Evolutionary conservation across 2,797 vertebrate genomes (phyloP), one percentile per base, ranked within the genome.

Genomic region (Pseudochirops corinnae): DNA sequence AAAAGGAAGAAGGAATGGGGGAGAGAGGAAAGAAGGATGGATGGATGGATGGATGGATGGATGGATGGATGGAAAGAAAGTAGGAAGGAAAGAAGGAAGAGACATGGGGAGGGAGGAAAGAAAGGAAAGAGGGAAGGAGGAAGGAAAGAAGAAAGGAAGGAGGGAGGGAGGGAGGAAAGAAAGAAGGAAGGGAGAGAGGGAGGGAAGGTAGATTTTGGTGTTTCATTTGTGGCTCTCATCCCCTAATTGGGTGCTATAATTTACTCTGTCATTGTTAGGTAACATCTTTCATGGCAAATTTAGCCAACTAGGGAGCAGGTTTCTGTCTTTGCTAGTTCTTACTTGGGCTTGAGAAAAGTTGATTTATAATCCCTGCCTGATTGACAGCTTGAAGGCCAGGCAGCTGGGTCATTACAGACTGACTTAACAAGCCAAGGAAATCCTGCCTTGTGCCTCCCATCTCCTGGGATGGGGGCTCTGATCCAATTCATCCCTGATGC

Each of bases 261-360:
- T 93, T 92, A 60, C 26, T 24, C 6, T 31, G 50, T 53, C 57
- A 24, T 57, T 56, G 39, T 58, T 60, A 92, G 90, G 50, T 91
- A 97, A 94, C 74, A 50, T 14, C 95, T 92, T 91, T 52, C 58
- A 57, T 90, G 50, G 93, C 92, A 93, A 55, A 46, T 93, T 94
- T 92, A 92, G 57, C 94, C 95, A 74, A 39, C 26, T 52, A 74
- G 93, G 62, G 28, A 91, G 6, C 50, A 53, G 0, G 0, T 93
- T 96, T 82, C 55, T 82, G 50, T 90, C 50, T 96, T 53, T 11
- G 33, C 56, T 91, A 46, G 62, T 95, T 87, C 90, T 95, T 87
- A 90, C 62, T 93, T 92, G 87, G n/a, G 60, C 91, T 94, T 46
- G 56, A 56, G 60, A 93, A 96, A 95, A 56, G 55, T 56, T 74